These are phyloP conservation scores for Argopecten irradians DNA, from an alignment of 1,140 invertebrate genomes.

Conservation along the genomic window DNA sequence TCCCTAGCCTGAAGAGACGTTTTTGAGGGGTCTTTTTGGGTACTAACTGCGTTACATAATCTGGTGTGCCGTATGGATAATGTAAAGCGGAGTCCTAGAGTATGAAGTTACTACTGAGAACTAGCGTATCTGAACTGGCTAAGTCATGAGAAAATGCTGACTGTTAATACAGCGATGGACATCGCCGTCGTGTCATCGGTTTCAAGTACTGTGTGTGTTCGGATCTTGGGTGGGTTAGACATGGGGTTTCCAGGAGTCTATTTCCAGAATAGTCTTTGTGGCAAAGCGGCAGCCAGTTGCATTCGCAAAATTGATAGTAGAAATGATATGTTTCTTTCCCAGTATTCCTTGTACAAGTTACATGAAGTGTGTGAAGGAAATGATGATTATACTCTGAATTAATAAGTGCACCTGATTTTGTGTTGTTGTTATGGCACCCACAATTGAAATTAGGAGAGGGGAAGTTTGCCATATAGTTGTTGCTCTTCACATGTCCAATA, in stretches of 20 bases:
- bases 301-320: background rate
- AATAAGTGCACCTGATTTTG: too few relatives aligned
- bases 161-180: constrained; percentile 90
- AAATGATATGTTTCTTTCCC: background rate
- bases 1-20: constrained; percentile 79
- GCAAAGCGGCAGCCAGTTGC: background rate
- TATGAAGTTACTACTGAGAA: constrained; percentile 93
- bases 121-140: constrained; percentile 82
- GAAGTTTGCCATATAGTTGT: too few relatives aligned
- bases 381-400: too few relatives aligned
- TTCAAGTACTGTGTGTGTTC: constrained; percentile 87
- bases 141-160: constrained; percentile 88
- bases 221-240: constrained; percentile 88
- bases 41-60: constrained; percentile 91
- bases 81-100: constrained; percentile 92
- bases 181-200: constrained; percentile 91
- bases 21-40: too few relatives aligned
- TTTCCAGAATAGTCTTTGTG: background rate
- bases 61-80: constrained; percentile 93
- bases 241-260: background rate
- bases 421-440: too few relatives aligned
- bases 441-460: too few relatives aligned
- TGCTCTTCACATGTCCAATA: too few relatives aligned
- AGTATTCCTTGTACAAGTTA: background rate
- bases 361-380: background rate